phyloP scores from a whole-genome alignment of 2,797 vertebrate genomes.

The Pyrocephalus nanus region DNA sequence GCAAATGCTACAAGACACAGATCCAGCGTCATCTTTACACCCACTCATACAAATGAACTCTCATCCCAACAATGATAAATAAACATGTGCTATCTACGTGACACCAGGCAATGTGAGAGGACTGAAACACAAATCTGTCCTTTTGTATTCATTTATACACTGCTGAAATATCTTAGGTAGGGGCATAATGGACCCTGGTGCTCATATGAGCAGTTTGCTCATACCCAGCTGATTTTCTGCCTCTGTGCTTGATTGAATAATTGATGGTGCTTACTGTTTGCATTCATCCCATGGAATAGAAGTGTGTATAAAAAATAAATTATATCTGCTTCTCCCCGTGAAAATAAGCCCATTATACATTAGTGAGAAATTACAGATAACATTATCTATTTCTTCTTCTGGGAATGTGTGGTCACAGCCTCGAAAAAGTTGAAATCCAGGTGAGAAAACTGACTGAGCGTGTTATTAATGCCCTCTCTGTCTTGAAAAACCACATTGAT shows the following conservation, averaged over 20 bases:
- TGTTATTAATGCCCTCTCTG: neutral
- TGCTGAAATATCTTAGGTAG: neutral
- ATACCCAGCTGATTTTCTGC: neutral
- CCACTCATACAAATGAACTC: neutral
- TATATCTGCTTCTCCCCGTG: neutral
- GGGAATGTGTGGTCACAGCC: neutral
- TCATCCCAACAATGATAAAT: neutral
- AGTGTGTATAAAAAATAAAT: neutral
- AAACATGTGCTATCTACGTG: neutral
- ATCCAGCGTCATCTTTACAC: neutral
- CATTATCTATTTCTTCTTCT: neutral
- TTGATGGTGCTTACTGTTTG: neutral
- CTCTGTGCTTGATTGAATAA: conserved; percentile 6
- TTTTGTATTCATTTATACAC: neutral
- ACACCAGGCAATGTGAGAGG: neutral
- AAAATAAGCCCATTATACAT: neutral
- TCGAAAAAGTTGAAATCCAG: neutral
- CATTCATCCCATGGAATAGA: neutral
- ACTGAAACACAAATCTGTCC: neutral
- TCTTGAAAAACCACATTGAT: neutral
- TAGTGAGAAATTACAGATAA: neutral
- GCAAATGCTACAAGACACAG: neutral
- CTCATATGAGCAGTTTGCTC: neutral
- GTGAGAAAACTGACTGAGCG: neutral
- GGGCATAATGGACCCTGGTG: neutral